Evolutionary conservation across 2,888 invertebrate genomes (phyloP), one percentile per base, ranked within the genome.

Genomic region (Tromatobia lineatoria): DNA sequence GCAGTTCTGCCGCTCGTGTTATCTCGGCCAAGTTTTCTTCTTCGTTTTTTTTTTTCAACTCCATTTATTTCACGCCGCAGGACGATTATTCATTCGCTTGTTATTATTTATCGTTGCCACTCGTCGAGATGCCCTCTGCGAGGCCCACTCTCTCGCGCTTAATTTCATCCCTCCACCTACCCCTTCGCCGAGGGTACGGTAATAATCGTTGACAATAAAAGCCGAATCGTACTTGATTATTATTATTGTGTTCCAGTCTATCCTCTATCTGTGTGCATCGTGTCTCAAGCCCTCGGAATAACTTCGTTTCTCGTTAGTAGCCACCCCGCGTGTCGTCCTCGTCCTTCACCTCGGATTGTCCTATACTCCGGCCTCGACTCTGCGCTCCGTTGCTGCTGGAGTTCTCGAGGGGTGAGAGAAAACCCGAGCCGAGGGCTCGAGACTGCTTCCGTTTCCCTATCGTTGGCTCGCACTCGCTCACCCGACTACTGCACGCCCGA

Each of bases 171-270:
- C 64, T 71, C 70, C 45, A 67, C 67, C 45, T 76, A 84, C 52
- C 25, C 57, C n/a, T 25, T 18, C 59, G n/a, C 4, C 11, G 64
- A 70, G 69, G 83, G 67, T 64, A 64, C 61, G 54, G 80, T 88
- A 90, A 91, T 91, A 91, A 92, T 92, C 91, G 89, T 84, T 88
- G 89, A 91, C 91, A 90, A 91, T 91, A 91, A 92, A 91, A 89
- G 89, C 78, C 90, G 90, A 92, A 90, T 91, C 89, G 91, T 88
- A 91, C 91, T 92, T 92, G 92, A 93, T 93, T 91, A 54, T 78
- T 78, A 61, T 78, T 70, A 83, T 79, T 81, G 23, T 73, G 64
- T 61, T 73, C 77, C 50, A 66, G 34, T 61, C 82, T 71, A 66
- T 81, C 57, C 73, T 84, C 66, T 47, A 75, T 83, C 61, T 50